Conservation (phyloP, 2,888 invertebrate species). For the Sipha maydis region DNA sequence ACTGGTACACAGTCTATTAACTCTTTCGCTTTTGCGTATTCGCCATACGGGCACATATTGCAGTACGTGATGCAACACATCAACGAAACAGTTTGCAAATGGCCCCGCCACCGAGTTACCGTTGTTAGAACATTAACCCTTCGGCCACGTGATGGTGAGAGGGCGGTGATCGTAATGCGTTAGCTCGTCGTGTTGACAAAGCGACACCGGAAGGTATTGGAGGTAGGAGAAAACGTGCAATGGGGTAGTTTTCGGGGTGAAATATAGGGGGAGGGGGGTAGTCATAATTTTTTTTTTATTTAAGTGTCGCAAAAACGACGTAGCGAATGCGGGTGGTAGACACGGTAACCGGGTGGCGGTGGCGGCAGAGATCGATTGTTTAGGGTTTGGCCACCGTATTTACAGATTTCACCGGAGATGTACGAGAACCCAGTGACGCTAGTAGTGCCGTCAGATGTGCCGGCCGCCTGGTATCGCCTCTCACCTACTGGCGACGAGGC, state of each 20-base stretch:
- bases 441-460: conserved; percentile 72
- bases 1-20: not conserved
- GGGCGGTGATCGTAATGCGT: not conserved
- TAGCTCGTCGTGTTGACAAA: not conserved
- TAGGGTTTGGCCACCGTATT: conserved; percentile 50
- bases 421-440: conserved; percentile 82
- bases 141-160: too few species aligned
- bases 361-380: conserved; percentile 34
- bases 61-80: too few species aligned
- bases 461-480: conserved; percentile 74
- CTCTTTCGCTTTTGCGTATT: not conserved
- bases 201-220: not conserved
- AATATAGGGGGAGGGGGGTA: not conserved
- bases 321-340: conserved; percentile 54
- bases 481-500: conserved; percentile 80
- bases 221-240: not conserved
- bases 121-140: too few species aligned
- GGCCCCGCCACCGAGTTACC: too few species aligned
- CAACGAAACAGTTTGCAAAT: too few species aligned
- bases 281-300: not conserved
- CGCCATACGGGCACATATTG: too few species aligned
- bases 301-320: conserved; percentile 50
- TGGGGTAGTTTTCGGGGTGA: not conserved
- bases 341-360: conserved; percentile 44
- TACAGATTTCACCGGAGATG: conserved; percentile 73